Percentiles rank a stretch among this genome's conserved stretches.
Evolutionary conservation across 2,113 vertebrate species (phyloP).

Genomic region (Elephantulus edwardii): DNA sequence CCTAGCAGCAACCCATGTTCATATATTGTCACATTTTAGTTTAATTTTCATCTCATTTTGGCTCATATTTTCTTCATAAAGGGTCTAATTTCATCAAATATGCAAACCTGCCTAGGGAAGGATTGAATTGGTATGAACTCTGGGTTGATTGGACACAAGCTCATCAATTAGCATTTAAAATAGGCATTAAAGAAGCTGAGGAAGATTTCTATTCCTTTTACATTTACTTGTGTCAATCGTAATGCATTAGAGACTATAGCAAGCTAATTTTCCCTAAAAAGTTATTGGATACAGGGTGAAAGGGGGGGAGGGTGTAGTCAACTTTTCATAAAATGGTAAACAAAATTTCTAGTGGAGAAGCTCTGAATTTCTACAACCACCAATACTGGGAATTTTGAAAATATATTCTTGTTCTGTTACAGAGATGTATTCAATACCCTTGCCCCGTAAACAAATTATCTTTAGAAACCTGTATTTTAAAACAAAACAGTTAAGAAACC

Average conservation of each 20-base stretch:
- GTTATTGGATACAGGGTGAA: too few species aligned
- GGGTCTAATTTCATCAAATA: conserved; percentile 58
- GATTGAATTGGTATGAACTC: conserved; percentile 34
- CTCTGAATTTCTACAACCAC: conserved; percentile 7
- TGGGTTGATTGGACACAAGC: conserved; percentile 24
- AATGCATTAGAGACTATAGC: conserved; percentile 38
- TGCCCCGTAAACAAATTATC: conserved; percentile 7
- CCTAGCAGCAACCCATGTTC: background rate
- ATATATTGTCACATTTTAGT: conserved; percentile 35
- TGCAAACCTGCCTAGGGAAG: conserved; percentile 1
- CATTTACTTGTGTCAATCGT: background rate
- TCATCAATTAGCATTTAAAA: conserved; percentile 57
- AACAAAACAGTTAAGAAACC: background rate
- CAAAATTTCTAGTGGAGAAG: background rate
- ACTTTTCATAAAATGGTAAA: too few species aligned
- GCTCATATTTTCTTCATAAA: conserved; percentile 51
- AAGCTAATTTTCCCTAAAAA: conserved; percentile 43
- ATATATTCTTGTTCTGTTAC: conserved; percentile 16
- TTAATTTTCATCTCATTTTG: conserved; percentile 48
- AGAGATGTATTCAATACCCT: background rate
- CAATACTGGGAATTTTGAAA: background rate
- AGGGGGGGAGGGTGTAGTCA: too few species aligned
- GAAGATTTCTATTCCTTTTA: conserved; percentile 41
- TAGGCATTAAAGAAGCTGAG: conserved; percentile 27
- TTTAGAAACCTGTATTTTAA: background rate